These are phyloP conservation scores for Etheostoma spectabile DNA, from an alignment of 2,113 vertebrate species.

Conservation along the genomic window DNA sequence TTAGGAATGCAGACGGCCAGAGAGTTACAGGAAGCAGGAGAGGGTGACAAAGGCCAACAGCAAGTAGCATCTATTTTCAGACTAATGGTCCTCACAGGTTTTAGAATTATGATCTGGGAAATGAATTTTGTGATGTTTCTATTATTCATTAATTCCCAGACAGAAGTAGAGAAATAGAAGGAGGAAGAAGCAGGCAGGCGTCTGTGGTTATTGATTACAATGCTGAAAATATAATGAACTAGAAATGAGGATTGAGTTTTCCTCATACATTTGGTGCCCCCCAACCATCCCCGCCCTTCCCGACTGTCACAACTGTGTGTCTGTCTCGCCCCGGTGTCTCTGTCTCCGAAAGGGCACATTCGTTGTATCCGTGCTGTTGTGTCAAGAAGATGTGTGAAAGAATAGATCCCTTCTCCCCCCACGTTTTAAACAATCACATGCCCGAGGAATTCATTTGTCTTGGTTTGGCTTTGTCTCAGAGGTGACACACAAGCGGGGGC, in stretches of 20 bases:
- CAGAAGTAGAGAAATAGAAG: constrained; percentile 41
- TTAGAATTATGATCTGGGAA: constrained; percentile 59
- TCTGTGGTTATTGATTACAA: constrained; percentile 75
- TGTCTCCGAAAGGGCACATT: constrained; percentile 74
- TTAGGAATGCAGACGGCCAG: constrained; percentile 59
- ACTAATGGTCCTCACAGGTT: constrained; percentile 62
- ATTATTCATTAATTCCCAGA: constrained; percentile 78
- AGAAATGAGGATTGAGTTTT: constrained; percentile 61
- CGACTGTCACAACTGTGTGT: constrained; percentile 52
- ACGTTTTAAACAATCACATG: constrained; percentile 72
- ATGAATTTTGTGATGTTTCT: constrained; percentile 74
- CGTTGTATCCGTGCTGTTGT: constrained; percentile 76
- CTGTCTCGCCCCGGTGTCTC: constrained; percentile 60
- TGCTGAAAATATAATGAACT: constrained; percentile 78
- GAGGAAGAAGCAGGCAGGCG: constrained; percentile 43
- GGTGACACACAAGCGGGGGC: constrained; percentile 72
- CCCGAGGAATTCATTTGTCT: constrained; percentile 81
- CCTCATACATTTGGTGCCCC: constrained; percentile 39
- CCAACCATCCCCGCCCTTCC: not conserved
- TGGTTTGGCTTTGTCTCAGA: constrained; percentile 81
- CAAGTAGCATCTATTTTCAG: constrained; percentile 49
- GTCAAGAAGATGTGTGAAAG: constrained; percentile 65
- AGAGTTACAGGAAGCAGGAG: constrained; percentile 50
- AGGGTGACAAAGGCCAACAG: constrained; percentile 69
- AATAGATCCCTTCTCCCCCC: constrained; percentile 49